phyloP scores from a whole-genome alignment of 1,140 invertebrate genomes.

The Phymastichus coffea region DNA sequence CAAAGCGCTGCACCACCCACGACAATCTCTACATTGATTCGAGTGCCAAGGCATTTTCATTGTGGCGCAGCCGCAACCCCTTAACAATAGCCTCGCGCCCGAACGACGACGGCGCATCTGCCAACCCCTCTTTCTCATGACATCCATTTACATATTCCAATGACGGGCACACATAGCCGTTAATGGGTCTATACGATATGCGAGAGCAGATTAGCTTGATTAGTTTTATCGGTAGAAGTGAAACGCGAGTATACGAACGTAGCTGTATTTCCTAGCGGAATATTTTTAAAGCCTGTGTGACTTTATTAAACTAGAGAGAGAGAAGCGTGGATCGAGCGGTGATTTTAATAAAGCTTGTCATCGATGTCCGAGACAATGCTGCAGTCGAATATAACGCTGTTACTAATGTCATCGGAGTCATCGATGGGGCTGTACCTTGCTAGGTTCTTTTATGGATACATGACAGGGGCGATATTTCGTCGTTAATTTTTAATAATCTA shows the following conservation, averaged over 20 bases:
- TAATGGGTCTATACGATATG: conserved; percentile 2
- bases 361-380: neutral
- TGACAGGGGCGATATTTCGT: too few species aligned
- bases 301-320: conserved; percentile 1
- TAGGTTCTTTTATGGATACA: too few species aligned
- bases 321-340: neutral
- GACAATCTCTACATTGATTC: conserved; percentile 26
- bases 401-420: too few species aligned
- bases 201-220: conserved; percentile 24
- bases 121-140: neutral
- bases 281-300: too few species aligned
- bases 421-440: too few species aligned
- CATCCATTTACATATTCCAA: too few species aligned
- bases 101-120: conserved; percentile 1
- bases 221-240: conserved; percentile 29
- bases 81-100: neutral
- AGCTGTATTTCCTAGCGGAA: too few species aligned
- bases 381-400: too few species aligned
- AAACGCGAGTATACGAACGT: too few species aligned
- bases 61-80: neutral
- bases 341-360: neutral
- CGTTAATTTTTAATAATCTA: too few species aligned
- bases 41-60: conserved; percentile 19
- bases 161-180: too few species aligned
- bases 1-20: neutral